Percentiles rank a stretch among this genome's conserved stretches.
Evolutionary conservation across 2,888 invertebrate genomes (phyloP).

Genomic region (Luperina testacea): DNA sequence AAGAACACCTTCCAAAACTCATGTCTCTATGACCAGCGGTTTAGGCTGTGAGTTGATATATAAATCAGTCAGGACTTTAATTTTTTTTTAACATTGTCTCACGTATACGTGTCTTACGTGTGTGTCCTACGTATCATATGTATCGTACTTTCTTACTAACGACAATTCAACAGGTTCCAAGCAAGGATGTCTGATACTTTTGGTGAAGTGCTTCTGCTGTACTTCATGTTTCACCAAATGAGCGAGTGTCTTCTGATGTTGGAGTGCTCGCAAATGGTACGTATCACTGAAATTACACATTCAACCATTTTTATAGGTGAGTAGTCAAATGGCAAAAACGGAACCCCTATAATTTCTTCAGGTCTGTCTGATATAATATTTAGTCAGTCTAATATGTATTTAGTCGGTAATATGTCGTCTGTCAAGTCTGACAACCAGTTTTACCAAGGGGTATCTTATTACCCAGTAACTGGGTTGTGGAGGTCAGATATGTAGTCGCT

Average conservation of each 20-base stretch:
- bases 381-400: too few species aligned
- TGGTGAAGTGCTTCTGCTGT: conserved; percentile 41
- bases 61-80: too few species aligned
- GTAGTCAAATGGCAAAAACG: not conserved
- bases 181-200: conserved; percentile 33
- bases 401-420: too few species aligned
- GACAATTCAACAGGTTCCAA: conserved; percentile 34
- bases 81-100: not conserved
- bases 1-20: too few species aligned
- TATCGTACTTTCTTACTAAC: not conserved
- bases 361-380: not conserved
- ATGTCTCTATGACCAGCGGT: too few species aligned
- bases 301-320: not conserved
- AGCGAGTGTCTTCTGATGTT: conserved; percentile 57
- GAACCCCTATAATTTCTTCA: not conserved
- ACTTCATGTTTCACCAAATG: conserved; percentile 53
- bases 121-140: not conserved
- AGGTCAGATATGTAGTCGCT: too few species aligned
- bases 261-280: conserved; percentile 58
- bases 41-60: too few species aligned
- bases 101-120: not conserved
- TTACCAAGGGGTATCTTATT: too few species aligned
- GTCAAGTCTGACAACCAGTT: not conserved
- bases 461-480: too few species aligned
- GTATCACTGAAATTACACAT: not conserved